phyloP scores from a whole-genome alignment of 2,888 invertebrate species.

The Adelphocoris suturalis region DNA sequence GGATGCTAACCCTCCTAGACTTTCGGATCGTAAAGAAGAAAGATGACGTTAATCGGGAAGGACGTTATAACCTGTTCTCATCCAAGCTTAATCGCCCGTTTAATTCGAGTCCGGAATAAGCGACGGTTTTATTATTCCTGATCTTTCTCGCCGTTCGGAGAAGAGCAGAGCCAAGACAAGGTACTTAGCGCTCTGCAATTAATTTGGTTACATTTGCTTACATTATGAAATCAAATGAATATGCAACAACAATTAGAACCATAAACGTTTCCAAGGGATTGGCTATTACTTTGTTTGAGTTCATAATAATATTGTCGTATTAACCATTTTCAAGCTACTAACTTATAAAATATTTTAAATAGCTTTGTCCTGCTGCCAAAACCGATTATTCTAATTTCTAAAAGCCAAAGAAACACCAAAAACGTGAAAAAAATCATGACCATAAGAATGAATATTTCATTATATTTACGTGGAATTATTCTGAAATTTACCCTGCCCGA shows the following conservation, averaged over 20 bases:
- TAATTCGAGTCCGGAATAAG: background rate
- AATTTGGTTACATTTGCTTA: slow-evolving; percentile 3
- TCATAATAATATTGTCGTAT: too few relatives aligned
- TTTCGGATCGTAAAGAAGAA: background rate
- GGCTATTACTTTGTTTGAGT: too few relatives aligned
- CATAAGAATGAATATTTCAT: too few relatives aligned
- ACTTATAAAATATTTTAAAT: too few relatives aligned
- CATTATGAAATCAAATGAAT: slow-evolving; percentile 2
- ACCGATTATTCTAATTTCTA: too few relatives aligned
- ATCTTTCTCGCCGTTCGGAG: background rate
- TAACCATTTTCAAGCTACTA: too few relatives aligned
- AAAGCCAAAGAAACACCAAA: too few relatives aligned
- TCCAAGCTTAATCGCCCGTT: background rate
- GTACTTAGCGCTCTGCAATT: background rate
- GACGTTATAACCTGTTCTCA: background rate
- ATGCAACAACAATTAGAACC: background rate
- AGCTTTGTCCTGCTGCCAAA: too few relatives aligned
- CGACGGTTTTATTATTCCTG: background rate
- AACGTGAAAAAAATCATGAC: too few relatives aligned
- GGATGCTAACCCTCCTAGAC: background rate
- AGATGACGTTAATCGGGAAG: background rate
- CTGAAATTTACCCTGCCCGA: too few relatives aligned
- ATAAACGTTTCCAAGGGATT: background rate
- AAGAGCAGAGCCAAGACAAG: background rate
- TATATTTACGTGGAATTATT: too few relatives aligned